Evolutionary conservation across 2,888 invertebrate species (phyloP), one percentile per base, ranked within the genome.

Genomic region (Quadroppia sp.): DNA sequence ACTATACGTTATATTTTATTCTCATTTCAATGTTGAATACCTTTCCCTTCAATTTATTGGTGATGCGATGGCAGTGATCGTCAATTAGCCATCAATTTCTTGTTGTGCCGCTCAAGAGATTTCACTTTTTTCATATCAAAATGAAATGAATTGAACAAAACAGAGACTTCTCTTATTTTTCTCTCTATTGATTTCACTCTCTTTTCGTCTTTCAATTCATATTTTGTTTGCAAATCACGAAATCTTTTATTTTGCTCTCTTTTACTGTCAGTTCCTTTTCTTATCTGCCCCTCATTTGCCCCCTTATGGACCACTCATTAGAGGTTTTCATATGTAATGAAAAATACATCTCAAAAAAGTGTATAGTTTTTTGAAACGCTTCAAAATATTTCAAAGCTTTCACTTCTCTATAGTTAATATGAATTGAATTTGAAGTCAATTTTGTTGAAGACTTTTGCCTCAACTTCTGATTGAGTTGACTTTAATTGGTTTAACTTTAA

Each of bases 101-200:
- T n/a, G 70, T 70, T 71, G 71, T 71, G 61, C 61, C 61, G 36
- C 42, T 42, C 69, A 42, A 69, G 69, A 69, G 69, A 69, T 69
- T 28, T 69, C 25, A 45, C 42, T 45, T 45, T n/a, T 40, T 69
- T 69, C 45, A 69, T 69, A 69, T 69, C 42, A 45, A 69, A 45
- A 69, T 45, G 69, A 69, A 69, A 28, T 45, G 69, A 69, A 64
- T 11, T 64, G 32, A 64, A 64, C 32, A 32, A 6, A 40, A 42
- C 20, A 69, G 20, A 69, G 45, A 45, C 69, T 64, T n/a, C 53
- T 53, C 20, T 25, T 20, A n/a, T 45, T 11, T 45, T 45, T 25
- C 23, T 64, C 20, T 42, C 69, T 69, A 20, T 69, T 45, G 23
- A 40, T 45, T 69, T 69, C 23, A 42, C 13, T 69, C 69, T 45